These are phyloP conservation scores for Phymorhynchus buccinoides DNA, from an alignment of 1,140 invertebrate genomes.

Conservation along the genomic window DNA sequence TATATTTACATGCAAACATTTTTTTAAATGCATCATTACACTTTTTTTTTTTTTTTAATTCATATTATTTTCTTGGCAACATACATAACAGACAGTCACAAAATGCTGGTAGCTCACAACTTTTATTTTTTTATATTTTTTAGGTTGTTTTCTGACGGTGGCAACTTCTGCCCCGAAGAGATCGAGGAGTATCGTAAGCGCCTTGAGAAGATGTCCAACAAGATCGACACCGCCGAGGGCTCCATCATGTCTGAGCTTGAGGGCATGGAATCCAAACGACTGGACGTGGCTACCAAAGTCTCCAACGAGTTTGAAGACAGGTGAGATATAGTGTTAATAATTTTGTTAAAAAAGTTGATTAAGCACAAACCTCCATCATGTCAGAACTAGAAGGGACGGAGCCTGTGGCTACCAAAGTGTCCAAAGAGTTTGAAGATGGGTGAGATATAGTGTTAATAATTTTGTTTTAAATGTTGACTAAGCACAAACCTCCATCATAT, in stretches of 20 bases:
- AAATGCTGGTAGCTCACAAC: too few relatives aligned
- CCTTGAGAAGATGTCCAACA: slow-evolving; percentile 70
- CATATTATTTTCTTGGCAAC: too few relatives aligned
- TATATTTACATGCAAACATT: too few relatives aligned
- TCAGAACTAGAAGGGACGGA: slow-evolving; percentile 73
- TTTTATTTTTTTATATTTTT: too few relatives aligned
- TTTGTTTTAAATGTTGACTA: too few relatives aligned
- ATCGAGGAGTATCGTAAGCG: slow-evolving; percentile 71
- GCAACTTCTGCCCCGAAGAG: slow-evolving; percentile 74
- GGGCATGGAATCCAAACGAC: slow-evolving; percentile 72
- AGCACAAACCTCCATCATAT: slow-evolving; percentile 71
- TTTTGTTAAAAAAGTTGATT: too few relatives aligned
- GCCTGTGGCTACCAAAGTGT: slow-evolving; percentile 70
- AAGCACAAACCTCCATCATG: slow-evolving; percentile 60
- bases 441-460: slow-evolving; percentile 39
- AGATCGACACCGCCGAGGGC: slow-evolving; percentile 70
- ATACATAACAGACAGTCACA: too few relatives aligned
- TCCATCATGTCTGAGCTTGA: slow-evolving; percentile 73
- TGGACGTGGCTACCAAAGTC: slow-evolving; percentile 70
- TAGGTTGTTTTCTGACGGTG: slow-evolving; percentile 73
- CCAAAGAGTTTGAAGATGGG: slow-evolving; percentile 73
- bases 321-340: slow-evolving; percentile 51
- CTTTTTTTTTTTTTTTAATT: too few relatives aligned
- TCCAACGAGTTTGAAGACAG: slow-evolving; percentile 72
- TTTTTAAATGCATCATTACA: too few relatives aligned